These are phyloP conservation scores for Abscondita cerata DNA, from an alignment of 2,888 invertebrate species.

Conservation along the genomic window DNA sequence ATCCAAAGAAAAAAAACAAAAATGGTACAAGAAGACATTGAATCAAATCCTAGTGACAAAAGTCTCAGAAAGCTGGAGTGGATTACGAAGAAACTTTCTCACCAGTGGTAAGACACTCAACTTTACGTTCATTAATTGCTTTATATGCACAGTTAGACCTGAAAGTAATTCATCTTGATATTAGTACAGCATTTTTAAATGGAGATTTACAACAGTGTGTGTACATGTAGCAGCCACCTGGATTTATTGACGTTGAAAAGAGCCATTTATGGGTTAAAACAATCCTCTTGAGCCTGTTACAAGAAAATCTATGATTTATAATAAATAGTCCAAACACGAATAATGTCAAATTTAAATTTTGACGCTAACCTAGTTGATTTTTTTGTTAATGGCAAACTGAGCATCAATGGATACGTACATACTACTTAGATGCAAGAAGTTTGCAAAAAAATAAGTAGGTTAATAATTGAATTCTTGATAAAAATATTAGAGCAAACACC, in stretches of 20 bases:
- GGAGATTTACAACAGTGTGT: neutral
- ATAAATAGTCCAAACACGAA: neutral
- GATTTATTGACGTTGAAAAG: neutral
- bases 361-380: too few relatives aligned
- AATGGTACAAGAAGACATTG: too few relatives aligned
- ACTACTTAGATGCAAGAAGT: too few relatives aligned
- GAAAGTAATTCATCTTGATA: neutral
- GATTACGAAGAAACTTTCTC: neutral
- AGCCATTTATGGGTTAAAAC: conserved; percentile 2
- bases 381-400: too few relatives aligned
- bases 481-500: too few relatives aligned
- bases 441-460: too few relatives aligned
- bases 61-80: neutral
- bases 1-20: too few relatives aligned
- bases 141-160: neutral
- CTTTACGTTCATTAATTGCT: neutral
- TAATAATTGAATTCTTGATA: too few relatives aligned
- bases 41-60: neutral
- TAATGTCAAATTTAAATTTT: neutral
- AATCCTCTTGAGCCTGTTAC: neutral
- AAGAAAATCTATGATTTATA: neutral
- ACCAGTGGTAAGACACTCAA: neutral
- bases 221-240: neutral
- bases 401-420: too few relatives aligned
- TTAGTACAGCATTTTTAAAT: conserved; percentile 2